phyloP scores from a whole-genome alignment of 2,113 vertebrate species.

The Plectropomus leopardus region DNA sequence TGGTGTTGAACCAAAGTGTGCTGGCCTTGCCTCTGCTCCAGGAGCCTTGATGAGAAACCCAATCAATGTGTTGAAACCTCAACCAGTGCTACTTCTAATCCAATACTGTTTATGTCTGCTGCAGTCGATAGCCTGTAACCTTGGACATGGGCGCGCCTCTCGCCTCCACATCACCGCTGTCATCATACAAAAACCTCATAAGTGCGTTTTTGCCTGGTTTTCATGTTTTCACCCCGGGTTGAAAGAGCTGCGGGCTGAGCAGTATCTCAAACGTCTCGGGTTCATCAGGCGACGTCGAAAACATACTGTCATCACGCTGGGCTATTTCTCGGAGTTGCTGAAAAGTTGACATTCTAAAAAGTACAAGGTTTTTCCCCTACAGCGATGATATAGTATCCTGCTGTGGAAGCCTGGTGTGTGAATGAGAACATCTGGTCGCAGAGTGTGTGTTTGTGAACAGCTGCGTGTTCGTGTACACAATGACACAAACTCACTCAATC shows the following conservation, averaged over 20 bases:
- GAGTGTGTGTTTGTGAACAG: constrained; percentile 63
- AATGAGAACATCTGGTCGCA: constrained; percentile 76
- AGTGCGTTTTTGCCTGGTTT: constrained; percentile 28
- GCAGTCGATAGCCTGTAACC: constrained; percentile 60
- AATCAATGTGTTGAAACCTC: constrained; percentile 68
- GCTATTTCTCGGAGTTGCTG: constrained; percentile 41
- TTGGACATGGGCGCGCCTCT: constrained; percentile 43
- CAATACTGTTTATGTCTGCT: constrained; percentile 64
- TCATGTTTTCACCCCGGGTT: constrained; percentile 20
- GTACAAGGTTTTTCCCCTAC: constrained; percentile 51
- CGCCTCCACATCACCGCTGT: constrained; percentile 39
- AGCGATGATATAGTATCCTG: constrained; percentile 69
- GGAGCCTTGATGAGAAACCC: constrained; percentile 64
- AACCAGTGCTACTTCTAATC: constrained; percentile 49
- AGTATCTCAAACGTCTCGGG: background rate
- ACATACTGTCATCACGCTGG: constrained; percentile 40
- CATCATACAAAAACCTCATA: constrained; percentile 33
- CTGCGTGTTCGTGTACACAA: constrained; percentile 66
- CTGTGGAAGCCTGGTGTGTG: constrained; percentile 63
- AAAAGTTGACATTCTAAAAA: constrained; percentile 68
- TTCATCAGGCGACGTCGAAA: background rate
- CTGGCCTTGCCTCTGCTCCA: constrained; percentile 66
- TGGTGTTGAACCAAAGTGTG: constrained; percentile 12
- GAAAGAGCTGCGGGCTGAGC: constrained; percentile 7
- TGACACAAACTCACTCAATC: constrained; percentile 53